A percentile compares a stretch with the other conserved stretches of the same genome.
phyloP scores from a whole-genome alignment of 1,140 invertebrate species.

The Nautilus pompilius region DNA sequence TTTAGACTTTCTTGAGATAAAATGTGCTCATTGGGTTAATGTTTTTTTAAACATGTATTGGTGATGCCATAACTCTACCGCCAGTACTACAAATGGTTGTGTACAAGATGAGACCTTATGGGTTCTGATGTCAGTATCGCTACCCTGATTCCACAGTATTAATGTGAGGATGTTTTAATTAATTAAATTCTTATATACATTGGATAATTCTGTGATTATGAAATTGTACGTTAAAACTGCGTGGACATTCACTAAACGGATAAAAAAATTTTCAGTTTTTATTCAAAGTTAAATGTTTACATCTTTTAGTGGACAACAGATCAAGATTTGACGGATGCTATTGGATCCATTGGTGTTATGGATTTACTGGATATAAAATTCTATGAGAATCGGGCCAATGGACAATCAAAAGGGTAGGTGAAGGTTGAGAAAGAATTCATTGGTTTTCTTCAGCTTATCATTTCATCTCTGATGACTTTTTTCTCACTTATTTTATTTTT shows the following conservation, averaged over 20 bases:
- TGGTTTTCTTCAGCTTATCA: not conserved
- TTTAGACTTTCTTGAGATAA: no score
- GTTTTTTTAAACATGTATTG: no score
- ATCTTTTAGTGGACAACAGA: slow-evolving; percentile 94
- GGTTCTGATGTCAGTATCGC: no score
- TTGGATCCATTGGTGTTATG: slow-evolving; percentile 80
- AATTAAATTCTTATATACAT: not conserved
- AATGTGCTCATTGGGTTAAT: no score
- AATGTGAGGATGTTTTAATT: not conserved
- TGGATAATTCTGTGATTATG: not conserved
- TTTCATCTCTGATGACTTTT: not conserved
- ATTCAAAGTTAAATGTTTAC: no score
- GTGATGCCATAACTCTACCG: no score
- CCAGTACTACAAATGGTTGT: no score
- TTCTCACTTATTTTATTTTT: not conserved
- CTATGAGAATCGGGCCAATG: slow-evolving; percentile 98
- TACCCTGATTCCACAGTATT: no score
- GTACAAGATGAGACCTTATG: no score
- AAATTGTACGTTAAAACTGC: not conserved
- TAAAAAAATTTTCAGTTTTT: not conserved
- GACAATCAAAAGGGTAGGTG: slow-evolving; percentile 88
- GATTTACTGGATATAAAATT: slow-evolving; percentile 99
- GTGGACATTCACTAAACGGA: not conserved
- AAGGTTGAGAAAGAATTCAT: not conserved
- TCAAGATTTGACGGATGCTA: slow-evolving; percentile 86